Conservation (phyloP, 2,888 invertebrate species). For the Drosophila bunnanda region DNA sequence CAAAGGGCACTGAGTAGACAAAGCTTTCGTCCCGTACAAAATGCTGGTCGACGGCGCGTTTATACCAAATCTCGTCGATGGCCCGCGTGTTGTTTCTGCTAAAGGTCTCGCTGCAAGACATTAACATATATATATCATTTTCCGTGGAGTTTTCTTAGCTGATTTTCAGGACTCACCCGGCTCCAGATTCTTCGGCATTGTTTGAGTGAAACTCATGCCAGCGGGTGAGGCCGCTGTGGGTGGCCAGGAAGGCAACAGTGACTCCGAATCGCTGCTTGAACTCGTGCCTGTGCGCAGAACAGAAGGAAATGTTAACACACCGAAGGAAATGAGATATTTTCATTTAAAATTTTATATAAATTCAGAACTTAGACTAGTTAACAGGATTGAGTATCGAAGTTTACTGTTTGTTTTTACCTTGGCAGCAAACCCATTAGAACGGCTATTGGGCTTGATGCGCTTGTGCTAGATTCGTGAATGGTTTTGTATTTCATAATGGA, state of each 20-base stretch:
- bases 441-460: conserved; percentile 94
- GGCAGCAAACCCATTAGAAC: conserved; percentile 96
- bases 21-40: conserved; percentile 91
- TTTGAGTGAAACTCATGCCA: conserved; percentile 92
- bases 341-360: background rate
- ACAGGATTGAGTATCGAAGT: conserved; percentile 28
- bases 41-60: conserved; percentile 94
- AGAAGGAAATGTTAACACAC: conserved; percentile 11
- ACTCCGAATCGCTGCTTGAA: conserved; percentile 93
- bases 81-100: conserved; percentile 90
- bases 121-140: background rate
- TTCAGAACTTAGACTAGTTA: conserved; percentile 23
- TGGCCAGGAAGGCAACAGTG: conserved; percentile 94
- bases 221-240: conserved; percentile 94
- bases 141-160: background rate
- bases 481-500: conserved; percentile 61
- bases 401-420: conserved; percentile 89
- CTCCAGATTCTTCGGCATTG: conserved; percentile 84
- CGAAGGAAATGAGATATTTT: background rate
- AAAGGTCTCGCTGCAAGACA: conserved; percentile 88
- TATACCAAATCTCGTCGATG: conserved; percentile 95
- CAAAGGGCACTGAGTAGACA: conserved; percentile 92
- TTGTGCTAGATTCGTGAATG: conserved; percentile 86
- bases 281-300: conserved; percentile 87
- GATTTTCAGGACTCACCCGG: conserved; percentile 79